Conservation (phyloP, 2,888 invertebrate genomes). For the Strigamia crassipes region DNA sequence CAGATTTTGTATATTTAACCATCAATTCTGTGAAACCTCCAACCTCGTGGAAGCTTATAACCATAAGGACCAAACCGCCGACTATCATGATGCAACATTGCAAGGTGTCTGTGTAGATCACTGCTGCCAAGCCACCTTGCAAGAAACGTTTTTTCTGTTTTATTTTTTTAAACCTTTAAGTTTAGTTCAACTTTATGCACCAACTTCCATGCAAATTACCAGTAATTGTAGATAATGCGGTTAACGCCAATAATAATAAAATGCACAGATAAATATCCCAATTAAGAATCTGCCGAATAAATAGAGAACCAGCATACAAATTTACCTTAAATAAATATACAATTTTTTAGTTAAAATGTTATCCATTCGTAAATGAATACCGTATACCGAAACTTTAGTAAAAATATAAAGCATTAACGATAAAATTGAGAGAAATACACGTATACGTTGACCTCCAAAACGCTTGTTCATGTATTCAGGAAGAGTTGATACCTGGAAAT, state of each 20-base stretch:
- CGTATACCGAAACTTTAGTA: constrained; percentile 61
- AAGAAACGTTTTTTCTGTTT: background rate
- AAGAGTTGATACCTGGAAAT: constrained; percentile 57
- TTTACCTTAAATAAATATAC: constrained; percentile 58
- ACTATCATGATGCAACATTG: constrained; percentile 60
- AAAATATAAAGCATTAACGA: constrained; percentile 60
- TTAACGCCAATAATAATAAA: constrained; percentile 57
- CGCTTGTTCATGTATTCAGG: constrained; percentile 60
- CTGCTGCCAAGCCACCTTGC: constrained; percentile 56
- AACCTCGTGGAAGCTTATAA: constrained; percentile 58
- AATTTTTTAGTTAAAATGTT: background rate
- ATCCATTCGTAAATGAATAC: background rate
- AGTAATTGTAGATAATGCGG: constrained; percentile 59
- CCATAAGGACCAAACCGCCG: constrained; percentile 58
- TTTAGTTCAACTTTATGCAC: too few species aligned
- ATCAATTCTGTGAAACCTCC: constrained; percentile 60
- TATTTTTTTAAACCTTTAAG: background rate
- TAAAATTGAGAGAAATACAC: constrained; percentile 57
- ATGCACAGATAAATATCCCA: constrained; percentile 60
- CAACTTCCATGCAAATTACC: constrained; percentile 53
- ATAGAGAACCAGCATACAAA: constrained; percentile 62
- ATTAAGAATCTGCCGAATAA: constrained; percentile 60
- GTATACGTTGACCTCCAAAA: constrained; percentile 59
- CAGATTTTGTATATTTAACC: constrained; percentile 58
- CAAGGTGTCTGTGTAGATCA: constrained; percentile 59